phyloP scores from a whole-genome alignment of 2,113 vertebrate genomes.

The Dendropsophus ebraccatus region DNA sequence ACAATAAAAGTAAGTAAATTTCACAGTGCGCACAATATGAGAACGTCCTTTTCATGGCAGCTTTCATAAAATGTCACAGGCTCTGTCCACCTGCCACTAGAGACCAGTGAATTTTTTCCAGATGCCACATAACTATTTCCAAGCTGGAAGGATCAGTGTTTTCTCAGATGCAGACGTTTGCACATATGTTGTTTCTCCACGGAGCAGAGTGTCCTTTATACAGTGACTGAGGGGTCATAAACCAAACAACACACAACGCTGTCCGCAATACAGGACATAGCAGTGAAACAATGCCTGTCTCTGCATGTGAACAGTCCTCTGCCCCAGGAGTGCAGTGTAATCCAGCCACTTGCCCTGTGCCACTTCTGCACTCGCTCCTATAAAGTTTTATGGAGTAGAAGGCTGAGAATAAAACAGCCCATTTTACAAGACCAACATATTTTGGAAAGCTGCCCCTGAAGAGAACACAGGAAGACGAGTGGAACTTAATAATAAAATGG shows the following conservation, averaged over 20 bases:
- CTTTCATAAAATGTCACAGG: slow-evolving; percentile 16
- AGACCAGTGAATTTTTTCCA: slow-evolving; percentile 34
- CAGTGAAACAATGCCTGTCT: neutral
- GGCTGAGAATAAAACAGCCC: neutral
- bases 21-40: neutral
- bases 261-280: neutral
- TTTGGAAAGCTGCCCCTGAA: slow-evolving; percentile 11
- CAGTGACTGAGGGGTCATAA: neutral
- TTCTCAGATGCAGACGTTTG: neutral
- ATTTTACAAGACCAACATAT: slow-evolving; percentile 38
- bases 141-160: slow-evolving; percentile 6
- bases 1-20: neutral
- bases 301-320: neutral
- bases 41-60: slow-evolving; percentile 5
- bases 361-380: slow-evolving; percentile 11
- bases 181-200: neutral
- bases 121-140: neutral
- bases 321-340: neutral
- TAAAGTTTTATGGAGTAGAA: slow-evolving; percentile 15
- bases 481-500: neutral
- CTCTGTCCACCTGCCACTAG: slow-evolving; percentile 16
- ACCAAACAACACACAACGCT: neutral
- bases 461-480: neutral
- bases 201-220: neutral
- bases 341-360: neutral